These are phyloP conservation scores for Conger conger DNA, from an alignment of 2,113 vertebrate species.

Conservation along the genomic window DNA sequence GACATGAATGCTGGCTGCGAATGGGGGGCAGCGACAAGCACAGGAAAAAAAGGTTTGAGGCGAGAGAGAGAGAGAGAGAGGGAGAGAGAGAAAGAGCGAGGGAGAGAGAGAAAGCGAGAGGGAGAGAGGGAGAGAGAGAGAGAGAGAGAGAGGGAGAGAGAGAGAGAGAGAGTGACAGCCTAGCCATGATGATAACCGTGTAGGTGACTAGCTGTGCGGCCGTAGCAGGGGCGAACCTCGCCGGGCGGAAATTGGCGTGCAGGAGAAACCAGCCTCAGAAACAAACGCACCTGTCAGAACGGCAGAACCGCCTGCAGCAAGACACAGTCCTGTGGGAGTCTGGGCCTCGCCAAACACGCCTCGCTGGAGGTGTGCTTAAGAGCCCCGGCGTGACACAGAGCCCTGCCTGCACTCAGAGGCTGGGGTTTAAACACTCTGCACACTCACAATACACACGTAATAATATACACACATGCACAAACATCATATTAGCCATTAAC, in stretches of 20 bases:
- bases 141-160: constrained; percentile 31
- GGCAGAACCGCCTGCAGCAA: constrained; percentile 2
- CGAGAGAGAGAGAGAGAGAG: neutral
- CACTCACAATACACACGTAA: too few relatives aligned
- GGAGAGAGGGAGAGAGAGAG: neutral
- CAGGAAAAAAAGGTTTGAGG: too few relatives aligned
- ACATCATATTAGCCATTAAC: neutral
- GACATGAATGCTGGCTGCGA: too few relatives aligned
- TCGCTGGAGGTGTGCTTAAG: neutral
- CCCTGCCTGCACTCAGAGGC: neutral
- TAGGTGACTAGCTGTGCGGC: neutral
- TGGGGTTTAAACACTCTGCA: too few relatives aligned
- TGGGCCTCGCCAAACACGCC: neutral
- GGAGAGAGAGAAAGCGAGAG: too few relatives aligned
- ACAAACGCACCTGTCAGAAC: constrained; percentile 28
- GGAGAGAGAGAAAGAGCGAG: too few relatives aligned
- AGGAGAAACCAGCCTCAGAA: neutral
- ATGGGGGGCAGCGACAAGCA: too few relatives aligned
- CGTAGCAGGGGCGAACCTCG: neutral
- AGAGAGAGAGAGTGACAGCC: constrained; percentile 22
- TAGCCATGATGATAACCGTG: neutral
- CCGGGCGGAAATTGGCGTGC: neutral
- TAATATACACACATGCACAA: neutral
- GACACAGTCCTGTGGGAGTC: constrained; percentile 5
- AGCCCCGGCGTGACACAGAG: neutral